Evolutionary conservation across 2,888 invertebrate genomes (phyloP).

Genomic region (Chymomyza amoena): DNA sequence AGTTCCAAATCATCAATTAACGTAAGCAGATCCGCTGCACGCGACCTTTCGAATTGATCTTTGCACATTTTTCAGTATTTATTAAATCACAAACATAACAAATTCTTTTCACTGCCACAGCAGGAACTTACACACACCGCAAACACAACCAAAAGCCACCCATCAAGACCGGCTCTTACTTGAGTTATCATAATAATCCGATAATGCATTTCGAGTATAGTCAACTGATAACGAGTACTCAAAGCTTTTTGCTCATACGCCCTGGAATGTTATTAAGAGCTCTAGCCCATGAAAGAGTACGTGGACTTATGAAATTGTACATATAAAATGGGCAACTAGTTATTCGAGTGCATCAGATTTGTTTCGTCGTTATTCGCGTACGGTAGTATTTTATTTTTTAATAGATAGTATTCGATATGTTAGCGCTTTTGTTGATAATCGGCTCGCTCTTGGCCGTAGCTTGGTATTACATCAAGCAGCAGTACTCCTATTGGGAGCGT

Average conservation of each 20-base stretch:
- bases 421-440: conserved; percentile 18
- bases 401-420: conserved; percentile 22
- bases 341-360: conserved; percentile 8
- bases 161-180: background rate
- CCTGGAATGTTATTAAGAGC: background rate
- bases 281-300: conserved; percentile 10
- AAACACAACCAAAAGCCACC: fast-evolving
- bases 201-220: background rate
- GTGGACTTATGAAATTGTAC: conserved; percentile 28
- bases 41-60: too few relatives aligned
- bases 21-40: too few relatives aligned
- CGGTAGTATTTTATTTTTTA: background rate
- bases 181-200: background rate
- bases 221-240: background rate
- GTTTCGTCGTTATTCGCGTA: conserved; percentile 21
- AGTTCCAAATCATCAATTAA: too few relatives aligned
- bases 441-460: conserved; percentile 30
- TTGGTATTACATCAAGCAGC: conserved; percentile 53
- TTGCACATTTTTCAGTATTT: too few relatives aligned
- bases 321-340: conserved; percentile 30
- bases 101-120: too few relatives aligned
- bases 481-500: conserved; percentile 80
- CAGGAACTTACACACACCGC: too few relatives aligned
- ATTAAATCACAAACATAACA: too few relatives aligned
- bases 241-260: background rate